These are phyloP conservation scores for Lysiphlebus fabarum DNA, from an alignment of 1,140 invertebrate species.

Conservation along the genomic window DNA sequence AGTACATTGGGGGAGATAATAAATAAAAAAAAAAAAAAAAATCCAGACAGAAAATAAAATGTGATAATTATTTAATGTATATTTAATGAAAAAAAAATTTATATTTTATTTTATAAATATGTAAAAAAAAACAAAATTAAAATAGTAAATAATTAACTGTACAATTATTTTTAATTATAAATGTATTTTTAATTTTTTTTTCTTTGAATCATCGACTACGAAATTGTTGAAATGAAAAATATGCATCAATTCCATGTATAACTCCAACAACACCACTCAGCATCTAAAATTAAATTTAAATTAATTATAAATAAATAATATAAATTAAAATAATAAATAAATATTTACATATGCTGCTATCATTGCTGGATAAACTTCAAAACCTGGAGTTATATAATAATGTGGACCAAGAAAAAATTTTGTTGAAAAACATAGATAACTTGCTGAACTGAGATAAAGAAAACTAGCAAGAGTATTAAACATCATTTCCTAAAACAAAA, in stretches of 20 bases:
- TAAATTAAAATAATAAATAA: background rate
- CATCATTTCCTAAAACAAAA: conserved; percentile 66
- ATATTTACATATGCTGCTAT: conserved; percentile 76
- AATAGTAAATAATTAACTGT: background rate
- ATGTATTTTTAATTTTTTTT: too few species aligned
- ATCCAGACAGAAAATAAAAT: too few species aligned
- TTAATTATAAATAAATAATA: too few species aligned
- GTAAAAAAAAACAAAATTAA: too few species aligned
- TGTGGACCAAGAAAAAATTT: conserved; percentile 69
- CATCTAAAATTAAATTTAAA: conserved; percentile 59
- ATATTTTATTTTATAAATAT: too few species aligned
- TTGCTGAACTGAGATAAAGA: conserved; percentile 71
- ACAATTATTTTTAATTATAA: conserved; percentile 1
- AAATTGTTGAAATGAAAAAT: conserved; percentile 66
- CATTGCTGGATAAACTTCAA: conserved; percentile 77
- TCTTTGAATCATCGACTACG: too few species aligned
- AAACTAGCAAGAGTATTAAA: conserved; percentile 73
- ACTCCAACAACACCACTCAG: conserved; percentile 68
- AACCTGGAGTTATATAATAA: conserved; percentile 59
- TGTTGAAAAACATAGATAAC: conserved; percentile 72
- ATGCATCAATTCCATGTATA: conserved; percentile 71
- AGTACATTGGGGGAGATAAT: too few species aligned
- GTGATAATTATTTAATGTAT: too few species aligned
- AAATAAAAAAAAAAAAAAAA: too few species aligned
- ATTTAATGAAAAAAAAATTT: too few species aligned